A percentile compares a stretch with the other conserved stretches of the same genome.
Conservation (phyloP, 2,113 vertebrate species). For the Macaca mulatta region DNA sequence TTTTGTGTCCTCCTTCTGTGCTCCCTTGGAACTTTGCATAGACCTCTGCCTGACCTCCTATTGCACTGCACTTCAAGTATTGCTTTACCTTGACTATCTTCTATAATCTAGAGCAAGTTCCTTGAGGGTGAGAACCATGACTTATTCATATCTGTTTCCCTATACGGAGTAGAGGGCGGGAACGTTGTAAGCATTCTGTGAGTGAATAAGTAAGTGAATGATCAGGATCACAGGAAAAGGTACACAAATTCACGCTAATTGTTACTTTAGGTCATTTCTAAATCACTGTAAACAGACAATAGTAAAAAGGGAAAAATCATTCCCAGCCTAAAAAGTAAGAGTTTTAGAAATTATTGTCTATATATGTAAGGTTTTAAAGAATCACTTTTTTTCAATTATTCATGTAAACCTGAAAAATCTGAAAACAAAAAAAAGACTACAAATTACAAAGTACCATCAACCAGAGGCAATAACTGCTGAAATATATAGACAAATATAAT, state of each 20-base stretch:
- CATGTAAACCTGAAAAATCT: not conserved
- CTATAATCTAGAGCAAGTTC: not conserved
- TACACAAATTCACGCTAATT: not conserved
- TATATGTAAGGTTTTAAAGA: not conserved
- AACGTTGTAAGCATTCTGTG: not conserved
- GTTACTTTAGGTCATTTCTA: not conserved
- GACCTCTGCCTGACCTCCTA: rapidly evolving
- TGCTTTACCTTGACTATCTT: not conserved
- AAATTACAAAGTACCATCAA: not conserved
- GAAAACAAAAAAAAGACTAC: not conserved
- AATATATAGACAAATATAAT: not conserved
- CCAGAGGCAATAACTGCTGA: not conserved
- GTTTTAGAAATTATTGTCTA: not conserved
- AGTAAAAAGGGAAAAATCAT: not conserved
- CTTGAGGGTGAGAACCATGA: not conserved
- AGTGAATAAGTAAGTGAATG: not conserved
- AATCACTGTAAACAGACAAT: not conserved
- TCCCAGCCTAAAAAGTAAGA: not conserved
- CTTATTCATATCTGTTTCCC: not conserved
- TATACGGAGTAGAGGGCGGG: not conserved
- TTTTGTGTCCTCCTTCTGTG: not conserved
- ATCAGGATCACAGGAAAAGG: not conserved
- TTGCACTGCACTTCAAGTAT: not conserved
- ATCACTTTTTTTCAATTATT: not conserved
- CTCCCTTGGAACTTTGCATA: not conserved